Base-by-base conservation (phyloP, 2,797 vertebrate genomes). In the Ctenopoma kingsleyae region DNA sequence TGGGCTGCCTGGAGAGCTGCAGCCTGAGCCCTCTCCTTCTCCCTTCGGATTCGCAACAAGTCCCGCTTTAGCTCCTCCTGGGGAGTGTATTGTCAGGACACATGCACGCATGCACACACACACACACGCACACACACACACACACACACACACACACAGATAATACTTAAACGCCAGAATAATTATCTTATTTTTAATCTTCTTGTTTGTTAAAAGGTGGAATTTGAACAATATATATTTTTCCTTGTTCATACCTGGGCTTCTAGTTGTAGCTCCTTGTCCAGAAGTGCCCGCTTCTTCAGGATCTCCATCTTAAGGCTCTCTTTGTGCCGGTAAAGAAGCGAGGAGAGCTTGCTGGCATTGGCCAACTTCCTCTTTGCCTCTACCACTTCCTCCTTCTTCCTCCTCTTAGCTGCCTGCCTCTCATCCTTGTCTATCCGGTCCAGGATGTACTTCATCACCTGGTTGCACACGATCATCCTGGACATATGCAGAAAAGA, bases 401-500 rank as follows among this genome's bases (percentile, higher is more conserved):
- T 98, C 71, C 92, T 92, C 84, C 95, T 97, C 89, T 97, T 98
- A 27, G 96, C 95, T 1, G 95, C 96, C 91, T 98, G 97, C 72
- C 95, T 95, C 86, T 99, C 98, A 74, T 98, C 97, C 89, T 97
- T 97, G 93, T 99, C 98, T 88, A 99, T 99, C 89, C 97, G 97
- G 94, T 99, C 98, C 88, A 99, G 94, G 90, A 99, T 95, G 76
- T 94, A 99, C 91, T 99, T 99, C 97, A 99, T 98, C 88, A 99
- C 98, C 92, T 99, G 98, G 94, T 98, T 99, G 92, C 98, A 99
- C 43, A 97, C 97, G 61, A 99, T 98, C 97, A 98, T 98, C 91
- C 98, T 99, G 90, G 51, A 83, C 59, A 84, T 71, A 85, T 6
- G 71, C 10, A 58, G 2, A 54, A 25, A 44, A 19, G 35, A 9